phyloP scores from a whole-genome alignment of 2,113 vertebrate genomes.

The Otolemur garnettii region DNA sequence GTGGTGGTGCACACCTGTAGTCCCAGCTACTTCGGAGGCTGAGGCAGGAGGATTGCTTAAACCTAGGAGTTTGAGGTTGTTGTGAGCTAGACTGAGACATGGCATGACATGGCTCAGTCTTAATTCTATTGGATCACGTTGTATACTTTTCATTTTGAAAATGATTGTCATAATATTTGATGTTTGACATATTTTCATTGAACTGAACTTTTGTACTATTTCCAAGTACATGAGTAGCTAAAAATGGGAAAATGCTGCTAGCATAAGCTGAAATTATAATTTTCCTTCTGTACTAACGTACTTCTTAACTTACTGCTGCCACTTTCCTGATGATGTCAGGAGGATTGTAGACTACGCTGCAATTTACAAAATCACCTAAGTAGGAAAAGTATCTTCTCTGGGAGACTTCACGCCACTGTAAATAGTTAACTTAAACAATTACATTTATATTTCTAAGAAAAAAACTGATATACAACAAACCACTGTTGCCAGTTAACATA shows the following conservation, averaged over 20 bases:
- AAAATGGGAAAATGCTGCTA: background rate
- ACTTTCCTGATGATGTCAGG: background rate
- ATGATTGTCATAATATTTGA: background rate
- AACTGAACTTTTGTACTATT: slow-evolving; percentile 17
- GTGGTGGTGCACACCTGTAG: too few species aligned
- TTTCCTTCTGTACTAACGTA: background rate
- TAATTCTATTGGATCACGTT: background rate
- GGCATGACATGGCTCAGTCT: background rate
- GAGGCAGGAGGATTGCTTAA: too few species aligned
- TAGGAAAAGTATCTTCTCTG: background rate
- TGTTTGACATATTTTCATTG: background rate
- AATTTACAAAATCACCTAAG: background rate
- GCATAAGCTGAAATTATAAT: background rate
- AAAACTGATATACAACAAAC: background rate
- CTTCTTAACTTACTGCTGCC: background rate
- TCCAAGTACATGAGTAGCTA: background rate
- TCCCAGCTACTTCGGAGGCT: too few species aligned
- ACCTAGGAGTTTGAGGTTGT: too few species aligned
- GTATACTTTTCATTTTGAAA: background rate
- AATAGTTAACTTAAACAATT: background rate
- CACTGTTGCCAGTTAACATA: background rate
- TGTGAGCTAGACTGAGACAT: too few species aligned
- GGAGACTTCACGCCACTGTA: background rate
- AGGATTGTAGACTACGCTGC: background rate
- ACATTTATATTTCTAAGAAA: slow-evolving; percentile 3